Evolutionary conservation across 1,140 invertebrate species (phyloP), one percentile per base, ranked within the genome.

Genomic region (Drosophila azteca): DNA sequence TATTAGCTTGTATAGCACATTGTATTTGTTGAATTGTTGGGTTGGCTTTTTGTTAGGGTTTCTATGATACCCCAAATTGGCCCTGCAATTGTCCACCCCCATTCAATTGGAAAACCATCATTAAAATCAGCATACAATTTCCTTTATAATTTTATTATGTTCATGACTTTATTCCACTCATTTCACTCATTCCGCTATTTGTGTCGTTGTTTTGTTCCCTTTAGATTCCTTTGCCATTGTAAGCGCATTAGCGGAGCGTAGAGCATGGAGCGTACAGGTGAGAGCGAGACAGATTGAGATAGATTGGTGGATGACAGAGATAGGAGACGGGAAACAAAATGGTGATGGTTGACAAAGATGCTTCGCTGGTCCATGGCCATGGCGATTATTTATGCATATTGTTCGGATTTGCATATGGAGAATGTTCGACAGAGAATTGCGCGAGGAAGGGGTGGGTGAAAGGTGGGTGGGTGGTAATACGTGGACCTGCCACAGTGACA

Each of bases 331-430:
- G 68, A 70, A 73, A 73, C 70, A 73, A 73, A 73, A 69, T 70
- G 67, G 50, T 64, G 68, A 50, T 58, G 70, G 52, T 39, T 66
- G 62, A 74, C 71, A 74, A 74, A 54, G 71, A 59, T 66, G 69
- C 70, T 57, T 59, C 58, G 49, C 48, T 52, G 66, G 39, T 52
- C 60, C 17, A 20, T 20, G 65, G 31, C 65, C 52, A 11, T 74
- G 46, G 60, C 52, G 67, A 74, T 74, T 74, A 74, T 74, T 74
- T 74, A 74, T 74, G 71, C 71, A 74, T 75, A 75, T 75, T 75
- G 70, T 66, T 53, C 61, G 53, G 70, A 75, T 75, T 75, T 75
- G 71, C 71, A 74, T 65, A 66, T 74, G 71, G 71, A 61, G 53
- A 66, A 65, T 57, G 71, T 74, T 52, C 52, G 55, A 45, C 51